Percentiles rank a stretch among this genome's conserved stretches.
These are phyloP conservation scores for Lethrus apterus DNA, from an alignment of 1,140 invertebrate species.

Conservation along the genomic window DNA sequence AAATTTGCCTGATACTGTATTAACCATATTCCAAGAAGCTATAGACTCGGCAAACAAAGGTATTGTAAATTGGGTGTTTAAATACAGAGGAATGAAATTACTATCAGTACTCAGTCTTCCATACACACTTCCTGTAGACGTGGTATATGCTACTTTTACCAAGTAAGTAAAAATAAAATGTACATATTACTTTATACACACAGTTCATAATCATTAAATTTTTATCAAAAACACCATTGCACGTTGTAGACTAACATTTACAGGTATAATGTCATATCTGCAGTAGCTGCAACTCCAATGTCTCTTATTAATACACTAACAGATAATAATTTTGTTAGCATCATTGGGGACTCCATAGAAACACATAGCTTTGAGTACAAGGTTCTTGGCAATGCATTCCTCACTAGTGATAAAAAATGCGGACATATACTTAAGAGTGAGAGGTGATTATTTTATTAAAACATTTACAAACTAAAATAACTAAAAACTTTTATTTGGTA, in stretches of 20 bases:
- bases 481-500: background rate
- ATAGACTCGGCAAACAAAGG: conserved; percentile 87
- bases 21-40: conserved; percentile 83
- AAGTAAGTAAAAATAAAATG: conserved; percentile 57
- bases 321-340: conserved; percentile 37
- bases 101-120: conserved; percentile 74
- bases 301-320: conserved; percentile 3
- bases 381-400: conserved; percentile 44
- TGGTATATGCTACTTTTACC: conserved; percentile 72
- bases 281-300: conserved; percentile 12
- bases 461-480: background rate
- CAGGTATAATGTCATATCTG: conserved; percentile 20
- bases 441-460: conserved; percentile 18
- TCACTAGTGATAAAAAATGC: conserved; percentile 23
- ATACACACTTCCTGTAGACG: conserved; percentile 77
- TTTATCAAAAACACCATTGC: background rate
- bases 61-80: conserved; percentile 82
- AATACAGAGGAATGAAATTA: conserved; percentile 70
- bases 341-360: conserved; percentile 49
- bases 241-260: conserved; percentile 16
- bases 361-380: conserved; percentile 47
- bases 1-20: conserved; percentile 75
- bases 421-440: conserved; percentile 16
- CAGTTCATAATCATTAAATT: background rate
- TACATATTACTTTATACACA: background rate